Base-by-base conservation (phyloP, 2,797 vertebrate species). In the Remorina albescens region DNA sequence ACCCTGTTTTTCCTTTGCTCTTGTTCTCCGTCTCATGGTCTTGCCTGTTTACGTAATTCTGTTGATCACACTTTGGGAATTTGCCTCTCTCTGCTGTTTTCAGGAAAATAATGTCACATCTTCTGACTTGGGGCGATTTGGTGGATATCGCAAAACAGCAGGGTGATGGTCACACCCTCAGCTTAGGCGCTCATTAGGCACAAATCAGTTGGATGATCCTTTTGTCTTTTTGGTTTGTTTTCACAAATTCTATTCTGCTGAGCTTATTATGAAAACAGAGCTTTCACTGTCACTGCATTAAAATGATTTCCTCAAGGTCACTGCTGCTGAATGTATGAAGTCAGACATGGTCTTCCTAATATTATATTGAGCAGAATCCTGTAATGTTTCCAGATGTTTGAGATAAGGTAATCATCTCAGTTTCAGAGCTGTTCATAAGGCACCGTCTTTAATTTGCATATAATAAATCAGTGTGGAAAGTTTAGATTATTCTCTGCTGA, bases 21-120 rank as follows among this genome's bases (percentile, higher is more conserved):
- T 65, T 66, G 47, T 83, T 79, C 62, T 63, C 23, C 2, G 55
- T 71, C 57, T 82, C 53, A 41, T 77, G 71, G 61, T 79, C 65
- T 74, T 64, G 55, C 57, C 66, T 41, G 6, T 82, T 88, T 84
- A 87, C 59, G 70, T 74, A 86, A 84, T 76, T 73, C 67, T 82
- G 37, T 79, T 72, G 69, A 78, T 83, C 71, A 59, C 55, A 10
- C 74, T 76, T 71, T 69, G 58, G 84, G 76, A 87, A 80, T 86
- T 69, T 62, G 67, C 64, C 68, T 66, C 64, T 49, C 50, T 76
- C 30, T 65, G 53, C 53, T 51, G 63, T 73, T 80, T 70, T 55
- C 50, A 69, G 59, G 65, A 72, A 77, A 84, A 74, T 57, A 11
- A 25, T n/a, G 60, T 57, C 39, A 67, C 65, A 64, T 69, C 15